Evolutionary conservation across 2,113 vertebrate genomes (phyloP).

Genomic region (Aepyceros melampus): DNA sequence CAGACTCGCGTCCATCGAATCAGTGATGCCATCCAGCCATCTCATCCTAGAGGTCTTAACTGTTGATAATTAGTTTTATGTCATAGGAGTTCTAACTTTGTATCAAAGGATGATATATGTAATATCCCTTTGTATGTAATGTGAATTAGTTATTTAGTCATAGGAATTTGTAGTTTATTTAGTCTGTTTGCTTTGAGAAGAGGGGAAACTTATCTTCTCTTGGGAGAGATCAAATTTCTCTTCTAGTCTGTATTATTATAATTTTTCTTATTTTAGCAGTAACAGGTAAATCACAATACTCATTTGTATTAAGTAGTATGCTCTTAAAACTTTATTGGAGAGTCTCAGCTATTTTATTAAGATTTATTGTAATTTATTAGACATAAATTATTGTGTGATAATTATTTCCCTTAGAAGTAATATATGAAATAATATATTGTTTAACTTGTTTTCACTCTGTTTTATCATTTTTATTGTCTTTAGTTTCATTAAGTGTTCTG

Average conservation of each 20-base stretch:
- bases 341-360: background rate
- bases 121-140: background rate
- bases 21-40: no score
- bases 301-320: background rate
- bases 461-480: background rate
- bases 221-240: background rate
- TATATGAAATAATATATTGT: background rate
- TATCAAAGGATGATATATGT: background rate
- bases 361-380: background rate
- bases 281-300: background rate
- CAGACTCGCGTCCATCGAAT: no score
- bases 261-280: background rate
- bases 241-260: background rate
- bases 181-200: background rate
- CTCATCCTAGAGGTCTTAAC: background rate
- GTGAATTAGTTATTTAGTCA: background rate
- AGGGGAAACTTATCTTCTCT: background rate
- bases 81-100: background rate
- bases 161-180: background rate
- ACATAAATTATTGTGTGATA: background rate
- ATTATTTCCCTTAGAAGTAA: background rate
- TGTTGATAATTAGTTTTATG: slow-evolving; percentile 19
- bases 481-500: background rate
- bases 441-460: background rate
- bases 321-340: background rate